These are phyloP conservation scores for Percopsis transmontana DNA, from an alignment of 2,113 vertebrate species.

Conservation along the genomic window DNA sequence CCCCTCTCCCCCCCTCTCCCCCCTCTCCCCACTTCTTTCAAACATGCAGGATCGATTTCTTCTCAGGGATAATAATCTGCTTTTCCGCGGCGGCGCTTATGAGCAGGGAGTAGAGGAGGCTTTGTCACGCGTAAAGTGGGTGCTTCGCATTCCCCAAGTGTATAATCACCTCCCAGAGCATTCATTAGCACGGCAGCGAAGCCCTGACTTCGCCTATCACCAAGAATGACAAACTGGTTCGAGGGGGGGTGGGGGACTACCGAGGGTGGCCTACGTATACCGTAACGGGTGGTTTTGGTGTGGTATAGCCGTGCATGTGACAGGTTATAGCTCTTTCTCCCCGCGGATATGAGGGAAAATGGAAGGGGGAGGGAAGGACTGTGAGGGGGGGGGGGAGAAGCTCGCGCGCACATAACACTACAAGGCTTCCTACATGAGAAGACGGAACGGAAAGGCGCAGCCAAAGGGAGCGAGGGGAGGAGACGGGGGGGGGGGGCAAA, in stretches of 20 bases:
- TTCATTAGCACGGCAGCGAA: slow-evolving; percentile 54
- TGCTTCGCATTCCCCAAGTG: slow-evolving; percentile 61
- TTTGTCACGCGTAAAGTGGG: slow-evolving; percentile 63
- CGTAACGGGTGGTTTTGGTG: background rate
- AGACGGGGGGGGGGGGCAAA: background rate
- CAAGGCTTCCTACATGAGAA: background rate
- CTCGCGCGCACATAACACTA: background rate
- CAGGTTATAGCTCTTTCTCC: slow-evolving; percentile 3
- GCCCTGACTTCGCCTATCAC: slow-evolving; percentile 46
- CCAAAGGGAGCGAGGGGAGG: background rate
- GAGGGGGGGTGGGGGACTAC: background rate
- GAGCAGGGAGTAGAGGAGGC: slow-evolving; percentile 2
- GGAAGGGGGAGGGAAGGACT: background rate
- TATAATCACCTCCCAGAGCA: slow-evolving; percentile 58
- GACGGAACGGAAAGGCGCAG: background rate
- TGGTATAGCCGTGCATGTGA: slow-evolving; percentile 1
- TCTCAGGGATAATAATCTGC: slow-evolving; percentile 45
- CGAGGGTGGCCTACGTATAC: background rate
- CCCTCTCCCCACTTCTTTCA: slow-evolving; percentile 16
- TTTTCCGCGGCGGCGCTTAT: background rate
- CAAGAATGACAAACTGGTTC: slow-evolving; percentile 45
- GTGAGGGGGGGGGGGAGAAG: slow-evolving; percentile 8
- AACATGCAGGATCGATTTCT: slow-evolving; percentile 56
- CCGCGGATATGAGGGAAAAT: background rate
- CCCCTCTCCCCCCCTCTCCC: background rate